Base-by-base conservation (phyloP, 2,888 invertebrate species). In the Arctia plantaginis region DNA sequence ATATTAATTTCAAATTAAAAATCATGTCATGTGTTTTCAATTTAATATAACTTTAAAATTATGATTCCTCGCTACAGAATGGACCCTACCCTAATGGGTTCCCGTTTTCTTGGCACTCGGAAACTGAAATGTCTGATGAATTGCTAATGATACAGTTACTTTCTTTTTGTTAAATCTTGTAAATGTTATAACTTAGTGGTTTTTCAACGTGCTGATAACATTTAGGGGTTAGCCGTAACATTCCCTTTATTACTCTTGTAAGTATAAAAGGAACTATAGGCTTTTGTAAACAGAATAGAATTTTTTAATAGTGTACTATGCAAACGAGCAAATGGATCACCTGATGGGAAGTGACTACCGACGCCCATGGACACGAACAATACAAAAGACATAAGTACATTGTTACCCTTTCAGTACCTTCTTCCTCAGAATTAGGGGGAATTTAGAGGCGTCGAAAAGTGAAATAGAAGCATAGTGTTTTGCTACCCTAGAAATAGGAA, bases 111-210 rank as follows among this genome's bases (percentile, higher is more conserved):
- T 88, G 87, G 88, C 87, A 85, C 80, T 85, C 82, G 84, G 85
- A 87, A 87, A 85, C 84, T 82, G 81, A 85, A 88, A 88, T 87
- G 85, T 85, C 86, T 88, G 88, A 91, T 91, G 92, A 91, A 91
- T 91, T 88, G 91, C 90, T 90, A 90, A 91, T 90, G 89, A 88
- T 86, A 84, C 80, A 84, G 74, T 77, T 77, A 78, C 74, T 81
- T 83, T 87, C 79, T 84, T 85, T 87, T 85, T 84, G 82, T 85
- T 82, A 86, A 85, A 84, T 83, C 84, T 86, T 85, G 86, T 86
- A 85, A 87, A 87, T 86, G 84, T 85, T 85, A 84, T 84, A 62
- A 83, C 79, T 86, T 82, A 86, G 77, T 81, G 82, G 81, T 84
- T 71, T 82, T 83, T 81, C 79, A 83, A 85, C 85, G 80, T 80